Evolutionary conservation across 1,140 invertebrate genomes (phyloP), one percentile per base, ranked within the genome.

Genomic region (Triops longicaudatus): DNA sequence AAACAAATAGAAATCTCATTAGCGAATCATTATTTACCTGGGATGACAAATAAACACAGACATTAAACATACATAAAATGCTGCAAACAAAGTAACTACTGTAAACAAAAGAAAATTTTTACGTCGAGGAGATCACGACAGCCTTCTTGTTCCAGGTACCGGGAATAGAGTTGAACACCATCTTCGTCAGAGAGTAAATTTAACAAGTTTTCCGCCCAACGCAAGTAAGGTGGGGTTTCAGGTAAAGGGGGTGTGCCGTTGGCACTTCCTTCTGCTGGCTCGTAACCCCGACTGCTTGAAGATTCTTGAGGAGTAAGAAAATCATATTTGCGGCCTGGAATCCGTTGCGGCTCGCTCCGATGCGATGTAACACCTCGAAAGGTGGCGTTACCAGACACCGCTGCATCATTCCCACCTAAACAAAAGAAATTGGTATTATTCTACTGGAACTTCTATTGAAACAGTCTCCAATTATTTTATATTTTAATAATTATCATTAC

Each of bases 171-270:
- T 74, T 90, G 88, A 77, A 95, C 90, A 73, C 95, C 95, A 84
- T 95, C 92, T 77, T 89, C 88, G 86, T 97, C 95, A 82, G 91
- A 85, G 78, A 97, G 87, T 79, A 97, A 86, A 81, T 89, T 88
- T 82, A 90, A 90, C 79, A 97, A 87, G 81, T 90, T 92, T 80
- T 90, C 87, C 27, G 94, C 92, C 94, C 95, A 97, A 83, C 91
- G 90, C 79, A 94, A 85, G 84, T 92, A 95, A 72, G 91, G 86
- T 77, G 93, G 93, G 78, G 92, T 88, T 81, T 76, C 78, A 26
- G 71, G 42, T 42, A 76, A 72, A 26, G 78, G 78, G 26, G 78
- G 78, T 28, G 78, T 76, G 28, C 74, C 72, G 9, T 75, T 76
- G 17, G 74, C 72, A 12, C 74, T 75, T 26, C 74, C 74, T 72